These are phyloP conservation scores for Drosophila sturtevanti DNA, from an alignment of 1,140 invertebrate genomes.

Conservation along the genomic window DNA sequence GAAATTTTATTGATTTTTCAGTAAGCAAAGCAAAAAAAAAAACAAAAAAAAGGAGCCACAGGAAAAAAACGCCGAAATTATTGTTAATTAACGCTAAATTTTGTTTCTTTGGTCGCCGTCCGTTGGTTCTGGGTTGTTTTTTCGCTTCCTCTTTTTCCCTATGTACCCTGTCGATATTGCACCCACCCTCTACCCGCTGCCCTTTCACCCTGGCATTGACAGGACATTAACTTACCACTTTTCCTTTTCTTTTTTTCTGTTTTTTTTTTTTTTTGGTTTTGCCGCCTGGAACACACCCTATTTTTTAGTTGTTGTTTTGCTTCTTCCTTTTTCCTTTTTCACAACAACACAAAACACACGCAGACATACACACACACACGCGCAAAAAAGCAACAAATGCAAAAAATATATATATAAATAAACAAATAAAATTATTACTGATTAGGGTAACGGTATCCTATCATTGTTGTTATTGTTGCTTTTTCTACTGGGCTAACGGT, in stretches of 20 bases:
- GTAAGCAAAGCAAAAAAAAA: neutral
- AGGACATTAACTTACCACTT: slow-evolving; percentile 7
- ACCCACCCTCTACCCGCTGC: neutral
- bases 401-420: slow-evolving; percentile 7
- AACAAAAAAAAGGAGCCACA: neutral
- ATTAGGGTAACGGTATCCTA: neutral
- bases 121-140: neutral
- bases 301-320: slow-evolving; percentile 3
- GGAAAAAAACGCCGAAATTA: neutral
- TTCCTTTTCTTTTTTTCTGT: neutral
- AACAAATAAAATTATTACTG: neutral
- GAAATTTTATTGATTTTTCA: slow-evolving; percentile 6
- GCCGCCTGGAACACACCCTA: slow-evolving; percentile 5
- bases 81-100: neutral
- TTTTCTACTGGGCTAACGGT: neutral
- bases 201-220: slow-evolving; percentile 6
- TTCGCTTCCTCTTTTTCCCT: neutral
- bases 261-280: neutral
- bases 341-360: neutral
- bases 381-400: slow-evolving; percentile 2
- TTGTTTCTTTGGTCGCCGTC: neutral
- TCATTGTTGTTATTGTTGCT: neutral
- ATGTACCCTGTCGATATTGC: neutral
- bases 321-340: slow-evolving; percentile 3
- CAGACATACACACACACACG: neutral